A percentile compares a stretch with the other conserved stretches of the same genome.
These are phyloP conservation scores for Meda fulgida DNA, from an alignment of 2,797 vertebrate species.

Conservation along the genomic window DNA sequence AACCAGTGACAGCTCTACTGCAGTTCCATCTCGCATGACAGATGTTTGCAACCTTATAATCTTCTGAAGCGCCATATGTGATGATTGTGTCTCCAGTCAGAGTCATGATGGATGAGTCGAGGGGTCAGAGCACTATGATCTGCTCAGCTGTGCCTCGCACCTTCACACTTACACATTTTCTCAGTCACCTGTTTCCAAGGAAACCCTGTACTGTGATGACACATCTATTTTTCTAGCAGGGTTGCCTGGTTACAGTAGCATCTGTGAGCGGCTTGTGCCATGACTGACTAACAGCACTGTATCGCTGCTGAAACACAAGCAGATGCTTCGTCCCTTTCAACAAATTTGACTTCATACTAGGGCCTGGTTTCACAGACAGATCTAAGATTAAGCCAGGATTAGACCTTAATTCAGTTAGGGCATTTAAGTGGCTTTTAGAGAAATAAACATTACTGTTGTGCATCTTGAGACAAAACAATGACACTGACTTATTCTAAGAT, in stretches of 20 bases:
- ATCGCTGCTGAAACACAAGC: neutral
- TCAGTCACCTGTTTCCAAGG: conserved; percentile 63
- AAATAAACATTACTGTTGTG: too few relatives aligned
- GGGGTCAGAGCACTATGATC: neutral
- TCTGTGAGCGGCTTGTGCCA: conserved; percentile 37
- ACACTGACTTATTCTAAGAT: too few relatives aligned
- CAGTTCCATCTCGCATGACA: neutral
- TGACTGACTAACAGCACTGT: conserved; percentile 7
- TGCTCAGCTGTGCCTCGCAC: neutral
- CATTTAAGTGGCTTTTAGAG: too few relatives aligned
- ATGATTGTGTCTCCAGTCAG: neutral
- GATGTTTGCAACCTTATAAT: neutral
- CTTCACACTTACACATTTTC: conserved; percentile 39
- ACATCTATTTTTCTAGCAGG: conserved; percentile 42
- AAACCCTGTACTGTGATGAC: conserved; percentile 55
- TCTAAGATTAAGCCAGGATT: too few relatives aligned
- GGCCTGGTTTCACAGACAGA: too few relatives aligned
- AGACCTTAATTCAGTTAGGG: too few relatives aligned
- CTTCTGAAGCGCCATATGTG: neutral
- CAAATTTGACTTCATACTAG: neutral
- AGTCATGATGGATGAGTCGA: neutral
- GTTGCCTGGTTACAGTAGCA: conserved; percentile 61
- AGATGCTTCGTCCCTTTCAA: conserved; percentile 8
- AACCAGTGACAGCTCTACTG: neutral
- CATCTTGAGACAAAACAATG: too few relatives aligned